A percentile compares a stretch with the other conserved stretches of the same genome.
Evolutionary conservation across 2,113 vertebrate species (phyloP).

Genomic region (Herpetotheres cachinnans): DNA sequence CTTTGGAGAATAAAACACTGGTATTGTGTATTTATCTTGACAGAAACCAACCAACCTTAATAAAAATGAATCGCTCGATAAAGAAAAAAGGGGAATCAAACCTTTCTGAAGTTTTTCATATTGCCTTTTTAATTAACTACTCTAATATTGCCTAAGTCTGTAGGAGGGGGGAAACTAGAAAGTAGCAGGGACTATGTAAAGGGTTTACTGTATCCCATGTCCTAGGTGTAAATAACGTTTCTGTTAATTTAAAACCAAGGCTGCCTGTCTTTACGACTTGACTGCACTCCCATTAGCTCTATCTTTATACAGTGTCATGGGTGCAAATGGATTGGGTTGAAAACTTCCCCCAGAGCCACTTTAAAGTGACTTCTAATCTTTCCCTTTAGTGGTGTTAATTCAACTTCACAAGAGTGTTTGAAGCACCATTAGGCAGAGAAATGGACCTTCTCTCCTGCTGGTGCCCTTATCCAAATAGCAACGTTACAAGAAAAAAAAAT

Average conservation of each 20-base stretch:
- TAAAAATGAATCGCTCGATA: background rate
- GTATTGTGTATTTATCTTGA: background rate
- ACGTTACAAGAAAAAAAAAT: background rate
- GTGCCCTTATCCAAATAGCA: conserved; percentile 25
- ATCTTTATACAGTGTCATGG: conserved; percentile 6
- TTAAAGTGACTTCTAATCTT: conserved; percentile 47
- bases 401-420: conserved; percentile 18
- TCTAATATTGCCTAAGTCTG: background rate
- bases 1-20: conserved; percentile 36
- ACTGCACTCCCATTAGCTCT: conserved; percentile 36
- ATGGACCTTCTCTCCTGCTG: conserved; percentile 46
- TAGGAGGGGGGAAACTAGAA: background rate
- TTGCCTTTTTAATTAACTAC: background rate
- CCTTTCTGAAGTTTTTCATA: background rate
- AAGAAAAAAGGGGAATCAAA: background rate
- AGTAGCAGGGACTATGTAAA: background rate
- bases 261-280: conserved; percentile 15
- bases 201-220: background rate
- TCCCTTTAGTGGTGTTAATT: conserved; percentile 60
- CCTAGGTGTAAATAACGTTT: conserved; percentile 37
- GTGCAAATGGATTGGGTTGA: conserved; percentile 21
- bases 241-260: conserved; percentile 56
- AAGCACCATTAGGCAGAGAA: conserved; percentile 63
- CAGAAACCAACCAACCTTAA: conserved; percentile 17
- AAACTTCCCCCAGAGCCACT: conserved; percentile 43